A percentile compares a stretch with the other conserved stretches of the same genome.
These are phyloP conservation scores for Nematostella vectensis DNA, from an alignment of 92 coral and sea anemone genomes.

Conservation along the genomic window DNA sequence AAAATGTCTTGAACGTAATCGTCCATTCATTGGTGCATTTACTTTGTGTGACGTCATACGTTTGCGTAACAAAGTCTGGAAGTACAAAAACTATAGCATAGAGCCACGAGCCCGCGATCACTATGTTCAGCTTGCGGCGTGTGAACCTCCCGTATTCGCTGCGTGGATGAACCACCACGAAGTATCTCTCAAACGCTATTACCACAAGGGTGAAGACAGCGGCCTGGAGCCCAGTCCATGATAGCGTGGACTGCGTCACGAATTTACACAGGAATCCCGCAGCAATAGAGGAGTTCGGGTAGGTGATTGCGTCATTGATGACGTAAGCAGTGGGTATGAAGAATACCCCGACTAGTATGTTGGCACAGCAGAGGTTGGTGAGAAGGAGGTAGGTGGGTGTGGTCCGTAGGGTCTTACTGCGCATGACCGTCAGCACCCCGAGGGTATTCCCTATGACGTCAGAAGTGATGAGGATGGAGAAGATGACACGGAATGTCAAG, in stretches of 20 bases:
- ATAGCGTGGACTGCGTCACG: slow-evolving; percentile 11
- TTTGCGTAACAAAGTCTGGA: slow-evolving; percentile 11
- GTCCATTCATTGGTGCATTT: slow-evolving; percentile 15
- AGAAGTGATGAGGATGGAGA: slow-evolving; percentile 9
- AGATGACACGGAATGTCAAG: slow-evolving; percentile 12
- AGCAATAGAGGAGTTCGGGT: slow-evolving; percentile 12
- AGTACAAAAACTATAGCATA: slow-evolving; percentile 6
- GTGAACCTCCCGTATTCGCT: slow-evolving; percentile 25
- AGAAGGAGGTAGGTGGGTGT: slow-evolving; percentile 23
- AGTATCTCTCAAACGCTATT: slow-evolving; percentile 32
- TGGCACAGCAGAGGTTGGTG: slow-evolving; percentile 13
- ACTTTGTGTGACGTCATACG: slow-evolving; percentile 2
- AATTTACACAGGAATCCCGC: slow-evolving; percentile 32
- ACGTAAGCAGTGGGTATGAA: slow-evolving; percentile 23
- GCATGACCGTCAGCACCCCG: slow-evolving; percentile 15
- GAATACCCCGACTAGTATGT: slow-evolving; percentile 25
- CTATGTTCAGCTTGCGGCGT: slow-evolving; percentile 5
- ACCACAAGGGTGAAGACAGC: slow-evolving; percentile 25
- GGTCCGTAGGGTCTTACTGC: slow-evolving; percentile 11
- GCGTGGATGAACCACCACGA: slow-evolving; percentile 23
- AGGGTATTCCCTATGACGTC: slow-evolving; percentile 19
- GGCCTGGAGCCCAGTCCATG: slow-evolving; percentile 27
- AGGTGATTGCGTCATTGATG: slow-evolving; percentile 18
- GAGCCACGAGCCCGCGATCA: slow-evolving; percentile 17
- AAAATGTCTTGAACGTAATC: neutral